Evolutionary conservation across 2,888 invertebrate species (phyloP), one percentile per base, ranked within the genome.

Genomic region (Rhingia rostrata): DNA sequence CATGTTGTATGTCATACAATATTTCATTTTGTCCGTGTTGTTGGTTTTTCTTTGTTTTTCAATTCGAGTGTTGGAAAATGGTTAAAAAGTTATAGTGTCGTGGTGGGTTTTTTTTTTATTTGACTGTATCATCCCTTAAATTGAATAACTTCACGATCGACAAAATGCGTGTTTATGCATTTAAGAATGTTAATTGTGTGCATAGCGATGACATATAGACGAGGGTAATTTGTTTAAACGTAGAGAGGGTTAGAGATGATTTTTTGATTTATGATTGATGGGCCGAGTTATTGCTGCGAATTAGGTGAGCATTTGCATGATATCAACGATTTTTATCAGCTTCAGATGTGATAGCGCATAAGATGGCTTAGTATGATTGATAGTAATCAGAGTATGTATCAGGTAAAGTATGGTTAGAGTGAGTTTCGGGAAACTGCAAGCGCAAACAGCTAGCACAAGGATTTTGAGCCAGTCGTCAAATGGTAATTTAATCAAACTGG

Each of bases 131-230:
- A 80, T 84, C 80, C 74, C 74, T 84, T 80, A 80, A 83, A 84
- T 80, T 80, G 84, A 80, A 80, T 80, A 75, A 84, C 80, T 74
- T 75, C 37, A 80, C 60, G 43, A 61, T 75, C 37, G 45, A 39
- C 49, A 43, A 63, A 81, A 56, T 7, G 2, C 43, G n/a, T 74
- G 54, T 80, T 63, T 83, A 58, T 73, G 32, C 39, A 83, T 84
- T 74, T 75, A 64, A 69, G 84, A 79, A 79, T 74, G 80, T 84
- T 84, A 84, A 84, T 80, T 84, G 84, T 84, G 79, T 74, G 84
- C 84, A 80, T 66, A 70, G 84, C 70, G 74, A 66, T 80, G 80
- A 80, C 80, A 84, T 54, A 66, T 63, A 33, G 73, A 83, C 58
- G 45, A 79, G 79, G 83, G 79, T 79, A 69, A 83, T 83, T 79